Percentiles rank a stretch among this genome's conserved stretches.
phyloP scores from a whole-genome alignment of 2,113 vertebrate genomes.

The Nycticryphes semicollaris region DNA sequence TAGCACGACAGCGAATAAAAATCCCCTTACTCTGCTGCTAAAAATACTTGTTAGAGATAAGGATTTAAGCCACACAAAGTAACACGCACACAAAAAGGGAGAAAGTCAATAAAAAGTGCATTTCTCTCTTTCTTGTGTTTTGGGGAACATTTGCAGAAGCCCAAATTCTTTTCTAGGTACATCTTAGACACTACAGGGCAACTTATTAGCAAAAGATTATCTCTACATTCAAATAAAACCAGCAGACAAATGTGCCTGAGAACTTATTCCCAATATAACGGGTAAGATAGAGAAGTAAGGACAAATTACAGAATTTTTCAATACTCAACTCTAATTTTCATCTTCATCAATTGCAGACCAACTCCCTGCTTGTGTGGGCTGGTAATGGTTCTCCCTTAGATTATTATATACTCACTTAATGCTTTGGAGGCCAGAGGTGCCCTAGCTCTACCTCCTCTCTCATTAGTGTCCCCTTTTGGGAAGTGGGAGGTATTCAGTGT shows the following conservation, averaged over 20 bases:
- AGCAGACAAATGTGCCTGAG: neutral
- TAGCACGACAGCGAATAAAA: slow-evolving; percentile 33
- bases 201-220: neutral
- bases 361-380: neutral
- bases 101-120: neutral
- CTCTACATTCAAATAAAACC: neutral
- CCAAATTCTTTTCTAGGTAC: neutral
- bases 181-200: neutral
- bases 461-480: no score
- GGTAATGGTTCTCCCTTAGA: neutral
- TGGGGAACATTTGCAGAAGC: neutral
- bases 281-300: neutral
- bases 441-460: neutral
- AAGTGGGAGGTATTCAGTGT: neutral
- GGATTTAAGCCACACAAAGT: neutral
- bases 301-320: neutral
- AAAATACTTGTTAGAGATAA: slow-evolving; percentile 57
- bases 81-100: neutral
- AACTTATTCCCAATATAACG: neutral
- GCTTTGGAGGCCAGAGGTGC: neutral
- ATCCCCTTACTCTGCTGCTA: slow-evolving; percentile 20
- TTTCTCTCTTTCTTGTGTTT: neutral
- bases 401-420: neutral
- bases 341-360: neutral
- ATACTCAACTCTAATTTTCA: neutral